Conservation (phyloP, 2,888 invertebrate genomes). For the Machimus atricapillus region DNA sequence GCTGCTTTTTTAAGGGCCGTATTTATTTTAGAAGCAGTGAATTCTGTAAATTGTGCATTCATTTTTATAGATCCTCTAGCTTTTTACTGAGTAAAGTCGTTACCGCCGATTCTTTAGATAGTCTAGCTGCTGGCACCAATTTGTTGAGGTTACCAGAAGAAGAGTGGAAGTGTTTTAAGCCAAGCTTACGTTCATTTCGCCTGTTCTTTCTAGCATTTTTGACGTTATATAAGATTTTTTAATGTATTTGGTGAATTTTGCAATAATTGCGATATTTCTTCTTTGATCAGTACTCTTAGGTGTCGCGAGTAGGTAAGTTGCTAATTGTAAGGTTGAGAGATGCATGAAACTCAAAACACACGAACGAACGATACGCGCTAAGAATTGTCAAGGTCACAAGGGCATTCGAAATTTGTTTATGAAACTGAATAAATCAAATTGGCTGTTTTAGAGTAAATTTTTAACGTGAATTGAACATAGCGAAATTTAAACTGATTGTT, state of each 20-base stretch:
- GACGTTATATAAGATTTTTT: not conserved
- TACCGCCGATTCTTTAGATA: slow-evolving; percentile 37
- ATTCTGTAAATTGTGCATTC: slow-evolving; percentile 25
- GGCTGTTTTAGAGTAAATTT: slow-evolving; percentile 45
- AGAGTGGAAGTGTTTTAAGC: slow-evolving; percentile 14
- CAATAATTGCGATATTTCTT: slow-evolving; percentile 21
- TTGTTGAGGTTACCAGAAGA: slow-evolving; percentile 29
- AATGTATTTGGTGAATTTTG: not conserved
- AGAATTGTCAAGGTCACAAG: not conserved
- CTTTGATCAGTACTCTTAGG: not conserved
- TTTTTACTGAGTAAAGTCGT: slow-evolving; percentile 23
- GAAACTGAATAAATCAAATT: slow-evolving; percentile 41
- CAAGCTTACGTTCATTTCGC: slow-evolving; percentile 8
- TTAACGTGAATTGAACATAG: slow-evolving; percentile 14
- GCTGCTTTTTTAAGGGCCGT: not conserved
- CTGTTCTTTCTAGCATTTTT: not conserved
- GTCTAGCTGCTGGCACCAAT: slow-evolving; percentile 13
- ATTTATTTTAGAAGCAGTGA: slow-evolving; percentile 28
- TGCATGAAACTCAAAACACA: slow-evolving; percentile 30
- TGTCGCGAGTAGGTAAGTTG: not conserved
- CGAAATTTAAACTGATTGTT: slow-evolving; percentile 22
- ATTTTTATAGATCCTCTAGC: slow-evolving; percentile 17
- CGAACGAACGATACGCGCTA: slow-evolving; percentile 44
- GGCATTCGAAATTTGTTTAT: not conserved
- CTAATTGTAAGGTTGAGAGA: slow-evolving; percentile 2